Base-by-base conservation (phyloP, 1,140 invertebrate species). In the Bombus fervidus region DNA sequence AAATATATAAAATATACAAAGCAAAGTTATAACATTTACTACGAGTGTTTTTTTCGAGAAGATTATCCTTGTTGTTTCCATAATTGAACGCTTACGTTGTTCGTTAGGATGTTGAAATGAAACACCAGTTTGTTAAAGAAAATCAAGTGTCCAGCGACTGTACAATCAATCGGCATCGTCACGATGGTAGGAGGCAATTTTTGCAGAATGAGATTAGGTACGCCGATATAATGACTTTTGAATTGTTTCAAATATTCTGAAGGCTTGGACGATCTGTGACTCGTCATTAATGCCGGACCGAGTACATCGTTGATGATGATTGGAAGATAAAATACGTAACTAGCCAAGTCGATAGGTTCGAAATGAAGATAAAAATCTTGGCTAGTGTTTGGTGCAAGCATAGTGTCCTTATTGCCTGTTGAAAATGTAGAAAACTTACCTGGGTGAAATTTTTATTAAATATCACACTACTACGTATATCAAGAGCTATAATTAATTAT, bases 251-350 rank as follows among this genome's bases (percentile, higher is more conserved):
- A 4, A 62, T 83, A 83, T 34, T 89, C 77, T 13, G 43, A 25
- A 6, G 90, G 69, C 62, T 66, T 79, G 12, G 78, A 69, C 3
- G 73, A 81, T 31, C 78, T 89, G 1, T 73, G 22, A 81, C 85
- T 72, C 31, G 69, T 53, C 9, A 86, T 64, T 18, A 72, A 57
- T 28, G 79, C 74, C 0, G 92, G 92, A 12, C 92, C 93, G 34
- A 93, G 69, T 39, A 94, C 69, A 39, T 91, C 89, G 86, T 94
- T 94, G 22, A 94, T 82, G 10, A 92, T 72, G 1, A 94, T 86
- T 4, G 94, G 94, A 15, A 94, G 69, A 81, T 91, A 90, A 83
- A 93, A 92, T 9, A 73, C 59, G 39, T 91, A 90, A 3, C 73
- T 86, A 2, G 90, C 90, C 18, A 92, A 68, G 53, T 93, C 93